Base-by-base conservation (phyloP, 2,113 vertebrate species). In the Struthidea cinerea region DNA sequence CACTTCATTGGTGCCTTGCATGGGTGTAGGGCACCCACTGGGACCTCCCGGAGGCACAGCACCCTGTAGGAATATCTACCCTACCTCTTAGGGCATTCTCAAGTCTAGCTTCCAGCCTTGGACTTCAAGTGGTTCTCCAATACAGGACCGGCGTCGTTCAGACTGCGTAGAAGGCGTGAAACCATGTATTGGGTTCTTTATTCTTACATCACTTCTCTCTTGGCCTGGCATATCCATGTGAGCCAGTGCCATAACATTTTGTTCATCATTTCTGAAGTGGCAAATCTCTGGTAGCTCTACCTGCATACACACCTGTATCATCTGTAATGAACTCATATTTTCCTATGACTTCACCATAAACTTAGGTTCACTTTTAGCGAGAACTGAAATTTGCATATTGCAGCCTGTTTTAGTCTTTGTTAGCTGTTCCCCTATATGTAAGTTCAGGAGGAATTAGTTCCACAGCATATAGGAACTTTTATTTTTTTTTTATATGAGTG, bases 1-100 rank as follows among this genome's bases (percentile, higher is more conserved):
- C 17, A 13, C 12, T 1, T 0, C 2, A 1, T 1, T 28, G 33
- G 15, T 27, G 18, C 42, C 33, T 79, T 61, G 52, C 24, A 24
- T 9, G n/a, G 13, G 15, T 46, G 9, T 3, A 67, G 28, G 19
- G 13, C 1, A 3, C 7, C 12, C 23, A 44, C 1, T 0, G 14
- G 14, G 20, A 70, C 27, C n/a, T 82, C 24, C 23, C n/a, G 42
- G 70, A 82, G 24, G 32, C 32, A 53, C 13, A 41, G 32, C 16
- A 55, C 4, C 16, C 22, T 70, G 23, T 10, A 52, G 50, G 44
- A 21, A 15, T 22, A 30, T 9, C 19, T 64, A 8, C 23, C 8
- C 7, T 17, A 16, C 16, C 9, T 63, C 30, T 50, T 4, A 26
- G 16, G 65, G 23, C 23, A 18, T 57, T 82, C 69, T 82, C 6